Evolutionary conservation across 1,140 invertebrate species (phyloP).

Genomic region (Kradibia gibbosae): DNA sequence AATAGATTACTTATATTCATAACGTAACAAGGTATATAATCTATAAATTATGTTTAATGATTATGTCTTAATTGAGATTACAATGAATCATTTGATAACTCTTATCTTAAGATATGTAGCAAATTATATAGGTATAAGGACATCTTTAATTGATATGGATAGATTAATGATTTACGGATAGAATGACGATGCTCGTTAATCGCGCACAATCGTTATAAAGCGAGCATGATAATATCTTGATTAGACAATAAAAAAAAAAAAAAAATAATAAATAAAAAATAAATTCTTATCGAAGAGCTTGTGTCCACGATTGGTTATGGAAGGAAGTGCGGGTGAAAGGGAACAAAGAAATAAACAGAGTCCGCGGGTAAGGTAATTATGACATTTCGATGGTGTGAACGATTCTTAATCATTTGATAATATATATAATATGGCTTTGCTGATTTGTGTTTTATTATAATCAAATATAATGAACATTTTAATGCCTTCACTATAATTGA

Average conservation of each 20-base stretch:
- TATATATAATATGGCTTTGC: not conserved
- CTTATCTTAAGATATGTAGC: conserved; percentile 43
- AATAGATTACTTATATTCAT: conserved; percentile 27
- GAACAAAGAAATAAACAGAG: conserved; percentile 39
- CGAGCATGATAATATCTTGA: conserved; percentile 23
- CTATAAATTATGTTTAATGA: conserved; percentile 25
- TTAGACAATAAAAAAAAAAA: not conserved
- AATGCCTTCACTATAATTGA: not conserved
- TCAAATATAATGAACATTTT: not conserved
- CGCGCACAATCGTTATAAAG: not conserved
- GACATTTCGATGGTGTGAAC: conserved; percentile 5
- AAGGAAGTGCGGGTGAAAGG: conserved; percentile 38
- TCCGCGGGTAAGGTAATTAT: conserved; percentile 15
- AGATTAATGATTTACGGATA: conserved; percentile 21
- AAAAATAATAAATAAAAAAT: too few relatives aligned
- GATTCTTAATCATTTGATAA: conserved; percentile 17
- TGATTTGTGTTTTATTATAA: conserved; percentile 13
- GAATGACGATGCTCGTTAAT: not conserved
- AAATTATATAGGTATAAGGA: conserved; percentile 37
- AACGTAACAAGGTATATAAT: conserved; percentile 35
- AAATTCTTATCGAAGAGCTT: not conserved
- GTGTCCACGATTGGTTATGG: conserved; percentile 16
- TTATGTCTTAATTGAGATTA: conserved; percentile 34
- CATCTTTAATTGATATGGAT: conserved; percentile 17
- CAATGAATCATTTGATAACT: conserved; percentile 25